Percentiles rank a stretch among this genome's conserved stretches.
Evolutionary conservation across 2,113 vertebrate species (phyloP).

Genomic region (Lethenteron reissneri): DNA sequence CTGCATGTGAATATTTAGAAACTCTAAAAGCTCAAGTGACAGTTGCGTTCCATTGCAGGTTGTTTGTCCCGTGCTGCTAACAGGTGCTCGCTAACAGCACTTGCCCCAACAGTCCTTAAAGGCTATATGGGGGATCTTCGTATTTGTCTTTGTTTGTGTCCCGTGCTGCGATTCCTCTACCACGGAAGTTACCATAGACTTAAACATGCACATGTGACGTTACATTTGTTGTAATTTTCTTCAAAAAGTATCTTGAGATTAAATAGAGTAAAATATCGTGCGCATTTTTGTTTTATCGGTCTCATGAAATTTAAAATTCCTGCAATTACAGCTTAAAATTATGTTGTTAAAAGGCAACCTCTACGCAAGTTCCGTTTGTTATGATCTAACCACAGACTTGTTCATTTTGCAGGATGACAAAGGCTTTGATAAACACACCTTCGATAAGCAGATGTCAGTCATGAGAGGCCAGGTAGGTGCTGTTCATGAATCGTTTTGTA

Average conservation of each 20-base stretch:
- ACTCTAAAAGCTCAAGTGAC: too few relatives aligned
- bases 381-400: too few relatives aligned
- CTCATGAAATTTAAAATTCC: background rate
- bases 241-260: background rate
- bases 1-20: too few relatives aligned
- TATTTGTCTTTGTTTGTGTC: too few relatives aligned
- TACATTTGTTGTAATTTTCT: background rate
- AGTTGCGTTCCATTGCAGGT: too few relatives aligned
- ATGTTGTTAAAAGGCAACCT: background rate
- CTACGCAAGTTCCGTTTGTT: too few relatives aligned
- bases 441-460: conserved; percentile 94
- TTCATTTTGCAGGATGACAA: conserved; percentile 40
- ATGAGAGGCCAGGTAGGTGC: conserved; percentile 85
- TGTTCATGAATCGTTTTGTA: background rate
- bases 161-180: too few relatives aligned
- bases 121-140: too few relatives aligned
- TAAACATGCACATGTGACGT: background rate
- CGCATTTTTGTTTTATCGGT: background rate
- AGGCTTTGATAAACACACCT: conserved; percentile 73
- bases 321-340: background rate
- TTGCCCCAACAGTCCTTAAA: too few relatives aligned
- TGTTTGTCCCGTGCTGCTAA: too few relatives aligned
- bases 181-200: too few relatives aligned
- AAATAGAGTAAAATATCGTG: background rate
- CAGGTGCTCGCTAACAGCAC: too few relatives aligned